Base-by-base conservation (phyloP, 2,797 vertebrate species). In the Danio jaintianensis region DNA sequence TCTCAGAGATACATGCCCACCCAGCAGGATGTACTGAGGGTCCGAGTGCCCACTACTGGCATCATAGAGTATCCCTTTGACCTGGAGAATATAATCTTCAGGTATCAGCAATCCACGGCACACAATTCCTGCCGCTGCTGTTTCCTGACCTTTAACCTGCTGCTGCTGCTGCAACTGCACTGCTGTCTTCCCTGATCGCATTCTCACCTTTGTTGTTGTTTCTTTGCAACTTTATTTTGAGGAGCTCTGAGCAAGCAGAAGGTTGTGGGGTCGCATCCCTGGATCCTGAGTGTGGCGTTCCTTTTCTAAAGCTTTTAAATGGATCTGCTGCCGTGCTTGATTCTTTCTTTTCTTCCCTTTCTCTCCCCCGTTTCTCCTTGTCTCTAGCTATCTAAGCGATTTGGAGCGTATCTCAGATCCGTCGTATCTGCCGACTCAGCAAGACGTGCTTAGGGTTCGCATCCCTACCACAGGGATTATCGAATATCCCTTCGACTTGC, bases 371-470 rank as follows among this genome's bases (percentile, higher is more conserved):
- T 89, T 78, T 80, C 68, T 73, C 72, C 13, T 88, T 82, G 29
- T 87, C 58, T 93, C 87, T 90, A 95, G 94, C 92, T 95, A 95
- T 93, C 91, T 95, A 91, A 95, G 90, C 75, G 93, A 94, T 93
- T 92, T 95, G 93, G 94, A 94, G 87, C 94, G 94, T 89, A 95
- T 95, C 84, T 89, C 94, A 43, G 94, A 93, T 55, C 71, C 92
- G 12, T 91, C 87, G 90, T 95, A 94, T 92, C 93, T 95, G 82
- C 94, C 94, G 83, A 95, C 94, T 79, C 94, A 95, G 87, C 94
- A 95, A 87, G 94, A 95, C n/a, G 93, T 95, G 87, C 94, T 95
- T 90, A 93, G 94, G 92, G 94, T 95, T 92, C 94, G 94, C 89
- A 94, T 95, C 90, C 94, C 94, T 85, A 95, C 94, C 85, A 95